These are phyloP conservation scores for Catharus minimus DNA, from an alignment of 2,113 vertebrate genomes.

Conservation along the genomic window DNA sequence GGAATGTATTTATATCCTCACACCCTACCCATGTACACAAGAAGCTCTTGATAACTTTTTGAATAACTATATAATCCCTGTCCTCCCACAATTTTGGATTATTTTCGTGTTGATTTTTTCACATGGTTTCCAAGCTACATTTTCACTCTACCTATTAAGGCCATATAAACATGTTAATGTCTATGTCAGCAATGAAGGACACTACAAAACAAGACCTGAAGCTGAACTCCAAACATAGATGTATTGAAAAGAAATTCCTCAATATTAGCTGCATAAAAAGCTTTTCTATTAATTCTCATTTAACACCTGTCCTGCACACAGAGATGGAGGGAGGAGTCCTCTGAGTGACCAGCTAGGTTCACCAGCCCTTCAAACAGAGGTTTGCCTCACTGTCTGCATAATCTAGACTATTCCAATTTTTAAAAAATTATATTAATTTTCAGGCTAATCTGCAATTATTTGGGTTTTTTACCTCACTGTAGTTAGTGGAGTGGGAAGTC, in stretches of 20 bases:
- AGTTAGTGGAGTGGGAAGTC: not conserved
- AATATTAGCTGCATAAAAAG: not conserved
- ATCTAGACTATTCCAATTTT: not conserved
- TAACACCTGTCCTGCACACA: not conserved
- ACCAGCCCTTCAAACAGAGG: not conserved
- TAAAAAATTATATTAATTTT: not conserved
- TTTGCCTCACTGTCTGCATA: not conserved
- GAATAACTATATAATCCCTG: not conserved
- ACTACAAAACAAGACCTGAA: not conserved
- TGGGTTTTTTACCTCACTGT: not conserved
- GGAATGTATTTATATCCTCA: not conserved
- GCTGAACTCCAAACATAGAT: not conserved
- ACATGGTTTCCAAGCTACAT: not conserved
- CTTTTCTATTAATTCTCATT: not conserved
- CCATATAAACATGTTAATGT: not conserved
- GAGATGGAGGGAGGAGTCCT: not conserved
- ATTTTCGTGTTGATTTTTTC: not conserved
- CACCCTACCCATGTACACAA: not conserved
- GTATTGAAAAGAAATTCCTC: not conserved
- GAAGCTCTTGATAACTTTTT: not conserved
- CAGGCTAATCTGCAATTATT: not conserved
- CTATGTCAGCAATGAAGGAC: not conserved
- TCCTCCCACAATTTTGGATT: not conserved
- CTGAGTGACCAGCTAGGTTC: not conserved
- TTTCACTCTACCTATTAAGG: not conserved